Evolutionary conservation across 2,888 invertebrate species (phyloP).

Genomic region (Eupithecia inturbata): DNA sequence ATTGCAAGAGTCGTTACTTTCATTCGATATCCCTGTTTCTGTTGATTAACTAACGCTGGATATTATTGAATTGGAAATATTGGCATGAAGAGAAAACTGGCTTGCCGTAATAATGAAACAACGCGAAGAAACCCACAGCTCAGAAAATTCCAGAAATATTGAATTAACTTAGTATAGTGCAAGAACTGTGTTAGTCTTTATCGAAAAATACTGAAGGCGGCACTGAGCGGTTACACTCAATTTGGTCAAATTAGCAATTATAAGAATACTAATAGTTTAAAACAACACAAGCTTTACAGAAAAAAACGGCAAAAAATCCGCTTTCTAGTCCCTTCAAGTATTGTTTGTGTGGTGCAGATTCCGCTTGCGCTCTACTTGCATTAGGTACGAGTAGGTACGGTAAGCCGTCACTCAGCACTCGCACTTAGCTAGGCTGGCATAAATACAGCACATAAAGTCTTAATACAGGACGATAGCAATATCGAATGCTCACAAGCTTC

Average conservation of each 20-base stretch:
- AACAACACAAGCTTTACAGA: background rate
- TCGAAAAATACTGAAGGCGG: too few species aligned
- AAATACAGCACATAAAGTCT: background rate
- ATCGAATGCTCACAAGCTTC: slow-evolving; percentile 39
- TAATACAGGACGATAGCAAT: slow-evolving; percentile 23
- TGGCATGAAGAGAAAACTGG: background rate
- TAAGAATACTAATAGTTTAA: background rate
- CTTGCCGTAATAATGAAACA: background rate
- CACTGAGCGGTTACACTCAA: background rate
- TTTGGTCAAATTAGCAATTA: background rate
- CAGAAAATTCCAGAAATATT: background rate
- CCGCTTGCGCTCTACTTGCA: background rate
- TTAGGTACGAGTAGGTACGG: too few species aligned
- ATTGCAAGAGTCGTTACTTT: slow-evolving; percentile 39
- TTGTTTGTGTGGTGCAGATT: background rate
- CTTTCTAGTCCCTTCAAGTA: background rate
- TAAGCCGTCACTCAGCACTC: background rate
- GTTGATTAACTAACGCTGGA: slow-evolving; percentile 12
- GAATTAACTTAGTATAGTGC: background rate
- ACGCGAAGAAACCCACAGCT: background rate
- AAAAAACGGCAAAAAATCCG: background rate
- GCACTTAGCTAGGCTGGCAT: background rate
- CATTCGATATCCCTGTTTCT: slow-evolving; percentile 31
- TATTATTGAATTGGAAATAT: slow-evolving; percentile 9
- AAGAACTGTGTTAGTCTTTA: too few species aligned